Conservation (phyloP, 2,888 invertebrate genomes). For the Laspeyria flexula region DNA sequence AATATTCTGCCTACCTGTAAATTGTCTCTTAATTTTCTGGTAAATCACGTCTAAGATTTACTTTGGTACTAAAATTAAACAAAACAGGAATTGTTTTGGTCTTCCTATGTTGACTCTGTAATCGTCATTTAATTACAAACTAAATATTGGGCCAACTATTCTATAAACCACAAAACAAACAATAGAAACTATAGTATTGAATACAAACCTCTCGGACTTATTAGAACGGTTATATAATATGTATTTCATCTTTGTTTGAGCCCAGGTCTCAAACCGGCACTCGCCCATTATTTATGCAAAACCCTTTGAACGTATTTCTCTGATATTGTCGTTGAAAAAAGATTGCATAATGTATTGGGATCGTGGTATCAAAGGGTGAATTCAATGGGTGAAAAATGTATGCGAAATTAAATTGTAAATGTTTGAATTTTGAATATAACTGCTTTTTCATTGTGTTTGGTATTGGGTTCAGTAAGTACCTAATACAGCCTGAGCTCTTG, state of each 20-base stretch:
- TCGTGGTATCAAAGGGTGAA: slow-evolving; percentile 8
- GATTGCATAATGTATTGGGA: slow-evolving; percentile 18
- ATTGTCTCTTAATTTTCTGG: too few species aligned
- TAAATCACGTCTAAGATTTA: too few species aligned
- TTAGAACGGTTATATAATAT: slow-evolving; percentile 23
- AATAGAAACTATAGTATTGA: slow-evolving; percentile 10
- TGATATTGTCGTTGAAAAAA: slow-evolving; percentile 20
- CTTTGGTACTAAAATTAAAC: too few species aligned
- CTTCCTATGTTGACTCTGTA: too few species aligned
- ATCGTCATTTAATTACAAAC: too few species aligned
- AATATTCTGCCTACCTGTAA: too few species aligned
- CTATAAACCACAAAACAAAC: slow-evolving; percentile 6
- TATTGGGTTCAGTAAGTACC: too few species aligned
- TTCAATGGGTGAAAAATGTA: neutral
- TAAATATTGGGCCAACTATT: too few species aligned
- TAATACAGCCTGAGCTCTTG: too few species aligned
- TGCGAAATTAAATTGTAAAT: neutral
- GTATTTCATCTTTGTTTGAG: slow-evolving; percentile 20
- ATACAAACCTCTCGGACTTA: slow-evolving; percentile 5
- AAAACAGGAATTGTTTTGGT: too few species aligned
- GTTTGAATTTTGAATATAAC: neutral
- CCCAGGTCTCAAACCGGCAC: slow-evolving; percentile 12
- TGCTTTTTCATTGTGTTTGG: neutral
- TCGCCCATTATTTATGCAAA: slow-evolving; percentile 25
- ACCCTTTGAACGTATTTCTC: slow-evolving; percentile 19